Evolutionary conservation across 2,888 invertebrate genomes (phyloP).

Genomic region (Eristalinus aeneus): DNA sequence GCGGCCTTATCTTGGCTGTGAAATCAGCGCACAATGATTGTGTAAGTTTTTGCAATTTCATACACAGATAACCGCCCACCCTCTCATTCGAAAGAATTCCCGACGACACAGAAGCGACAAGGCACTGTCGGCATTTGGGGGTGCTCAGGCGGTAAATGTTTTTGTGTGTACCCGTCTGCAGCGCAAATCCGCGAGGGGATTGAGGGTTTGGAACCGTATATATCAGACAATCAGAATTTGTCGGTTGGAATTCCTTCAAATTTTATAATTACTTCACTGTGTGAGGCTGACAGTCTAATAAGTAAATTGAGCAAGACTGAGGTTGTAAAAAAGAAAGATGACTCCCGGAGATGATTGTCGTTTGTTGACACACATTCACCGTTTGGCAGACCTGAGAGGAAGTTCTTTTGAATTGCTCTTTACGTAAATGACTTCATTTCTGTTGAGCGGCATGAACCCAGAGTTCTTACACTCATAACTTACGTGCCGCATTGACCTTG

Average conservation of each 20-base stretch:
- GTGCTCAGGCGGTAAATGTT: background rate
- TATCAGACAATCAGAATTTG: background rate
- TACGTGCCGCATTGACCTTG: background rate
- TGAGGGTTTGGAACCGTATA: background rate
- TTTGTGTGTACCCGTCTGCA: background rate
- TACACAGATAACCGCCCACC: background rate
- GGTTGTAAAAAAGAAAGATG: background rate
- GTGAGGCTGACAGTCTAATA: background rate
- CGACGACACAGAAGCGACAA: background rate
- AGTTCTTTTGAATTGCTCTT: background rate
- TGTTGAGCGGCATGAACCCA: background rate
- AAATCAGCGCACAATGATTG: conserved; percentile 38
- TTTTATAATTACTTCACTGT: background rate
- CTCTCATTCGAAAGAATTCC: background rate
- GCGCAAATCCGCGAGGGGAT: background rate
- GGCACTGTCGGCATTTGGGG: background rate
- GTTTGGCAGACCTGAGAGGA: background rate
- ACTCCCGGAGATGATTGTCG: background rate
- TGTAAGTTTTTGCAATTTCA: conserved; percentile 40
- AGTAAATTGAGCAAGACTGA: background rate
- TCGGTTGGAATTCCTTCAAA: background rate
- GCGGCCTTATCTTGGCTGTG: conserved; percentile 42
- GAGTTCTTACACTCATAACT: background rate
- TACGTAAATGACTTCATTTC: too few relatives aligned
- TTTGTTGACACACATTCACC: background rate